These are phyloP conservation scores for Salvelinus fontinalis DNA, from an alignment of 2,113 vertebrate genomes.

Conservation along the genomic window DNA sequence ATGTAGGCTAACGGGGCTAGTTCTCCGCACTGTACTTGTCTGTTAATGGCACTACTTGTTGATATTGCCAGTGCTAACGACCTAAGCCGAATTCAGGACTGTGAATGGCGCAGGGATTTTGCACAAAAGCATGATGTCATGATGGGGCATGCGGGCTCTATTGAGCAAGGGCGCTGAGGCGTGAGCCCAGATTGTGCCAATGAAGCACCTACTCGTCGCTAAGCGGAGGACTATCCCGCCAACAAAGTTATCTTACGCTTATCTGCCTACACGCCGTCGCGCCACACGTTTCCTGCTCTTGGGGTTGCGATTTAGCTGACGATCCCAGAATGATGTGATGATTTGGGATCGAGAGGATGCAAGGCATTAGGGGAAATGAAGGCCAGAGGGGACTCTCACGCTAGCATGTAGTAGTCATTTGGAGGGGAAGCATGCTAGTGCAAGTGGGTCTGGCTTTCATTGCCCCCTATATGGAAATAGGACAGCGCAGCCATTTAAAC, in stretches of 20 bases:
- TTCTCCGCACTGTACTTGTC: too few relatives aligned
- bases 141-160: slow-evolving; percentile 79
- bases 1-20: too few relatives aligned
- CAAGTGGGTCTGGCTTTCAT: too few relatives aligned
- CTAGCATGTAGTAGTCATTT: too few relatives aligned
- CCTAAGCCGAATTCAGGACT: slow-evolving; percentile 70
- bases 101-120: slow-evolving; percentile 86
- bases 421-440: too few relatives aligned
- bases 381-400: too few relatives aligned
- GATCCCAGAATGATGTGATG: too few relatives aligned
- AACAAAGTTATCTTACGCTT: slow-evolving; percentile 86
- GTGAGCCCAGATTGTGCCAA: slow-evolving; percentile 84
- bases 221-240: slow-evolving; percentile 77
- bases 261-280: slow-evolving; percentile 81
- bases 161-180: slow-evolving; percentile 86
- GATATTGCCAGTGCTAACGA: slow-evolving; percentile 64
- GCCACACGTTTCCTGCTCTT: slow-evolving; percentile 72
- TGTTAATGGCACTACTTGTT: slow-evolving; percentile 71
- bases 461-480: too few relatives aligned
- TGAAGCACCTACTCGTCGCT: slow-evolving; percentile 69
- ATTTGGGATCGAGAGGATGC: too few relatives aligned
- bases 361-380: too few relatives aligned
- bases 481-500: too few relatives aligned
- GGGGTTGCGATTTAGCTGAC: too few relatives aligned
- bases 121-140: slow-evolving; percentile 91